A percentile compares a stretch with the other conserved stretches of the same genome.
These are phyloP conservation scores for Amphiprion ocellaris DNA, from an alignment of 2,113 vertebrate genomes.

Conservation along the genomic window DNA sequence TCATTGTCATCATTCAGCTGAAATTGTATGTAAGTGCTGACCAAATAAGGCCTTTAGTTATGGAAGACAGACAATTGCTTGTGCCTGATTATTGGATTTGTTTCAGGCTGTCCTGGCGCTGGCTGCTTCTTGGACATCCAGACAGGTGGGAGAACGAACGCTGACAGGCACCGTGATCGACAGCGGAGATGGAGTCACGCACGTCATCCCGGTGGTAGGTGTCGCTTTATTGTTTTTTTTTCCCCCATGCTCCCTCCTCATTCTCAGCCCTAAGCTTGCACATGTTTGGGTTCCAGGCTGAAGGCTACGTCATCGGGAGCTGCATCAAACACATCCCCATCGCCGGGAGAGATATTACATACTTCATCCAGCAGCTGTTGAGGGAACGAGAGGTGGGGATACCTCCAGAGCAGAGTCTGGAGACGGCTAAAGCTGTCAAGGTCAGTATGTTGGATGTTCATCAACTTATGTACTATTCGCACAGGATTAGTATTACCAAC, in stretches of 20 bases:
- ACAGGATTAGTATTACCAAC: no score
- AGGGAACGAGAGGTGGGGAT: slow-evolving; percentile 98
- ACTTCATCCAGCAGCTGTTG: slow-evolving; percentile 98
- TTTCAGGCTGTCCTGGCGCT: slow-evolving; percentile 88
- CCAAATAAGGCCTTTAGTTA: no score
- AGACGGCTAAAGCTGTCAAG: slow-evolving; percentile 99
- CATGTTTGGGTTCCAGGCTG: slow-evolving; percentile 84
- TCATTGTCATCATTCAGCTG: background rate
- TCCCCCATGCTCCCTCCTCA: background rate
- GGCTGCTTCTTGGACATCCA: slow-evolving; percentile 99
- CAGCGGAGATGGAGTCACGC: slow-evolving; percentile 98
- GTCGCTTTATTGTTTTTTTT: fast-evolving
- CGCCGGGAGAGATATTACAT: slow-evolving; percentile 97
- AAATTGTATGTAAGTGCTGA: no score
- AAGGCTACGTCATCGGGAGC: slow-evolving; percentile 99
- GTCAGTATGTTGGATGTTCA: slow-evolving; percentile 73
- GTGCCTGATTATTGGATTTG: no score
- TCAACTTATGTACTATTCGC: background rate
- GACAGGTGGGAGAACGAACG: slow-evolving; percentile 96
- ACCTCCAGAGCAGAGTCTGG: slow-evolving; percentile 97
- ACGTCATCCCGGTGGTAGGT: slow-evolving; percentile 97
- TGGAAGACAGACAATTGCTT: no score
- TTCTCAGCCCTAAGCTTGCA: background rate
- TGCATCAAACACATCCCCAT: slow-evolving; percentile 99
- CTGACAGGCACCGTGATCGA: slow-evolving; percentile 98